These are phyloP conservation scores for Andrena fulva DNA, from an alignment of 2,888 invertebrate genomes.

Conservation along the genomic window DNA sequence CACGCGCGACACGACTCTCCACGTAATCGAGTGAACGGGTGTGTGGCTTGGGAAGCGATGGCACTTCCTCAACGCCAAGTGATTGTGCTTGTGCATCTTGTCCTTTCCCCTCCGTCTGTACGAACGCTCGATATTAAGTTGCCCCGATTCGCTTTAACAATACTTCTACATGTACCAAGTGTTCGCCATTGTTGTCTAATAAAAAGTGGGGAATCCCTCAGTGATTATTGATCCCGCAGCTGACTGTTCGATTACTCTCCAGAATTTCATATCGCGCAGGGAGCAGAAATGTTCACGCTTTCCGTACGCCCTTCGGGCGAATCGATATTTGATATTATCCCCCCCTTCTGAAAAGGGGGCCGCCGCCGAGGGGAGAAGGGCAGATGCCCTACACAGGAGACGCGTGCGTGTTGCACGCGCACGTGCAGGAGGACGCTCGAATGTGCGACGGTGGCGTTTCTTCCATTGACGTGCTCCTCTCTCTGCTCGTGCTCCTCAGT, in stretches of 20 bases:
- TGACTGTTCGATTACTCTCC: neutral
- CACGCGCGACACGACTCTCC: slow-evolving; percentile 22
- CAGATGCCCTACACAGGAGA: neutral
- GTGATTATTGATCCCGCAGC: neutral
- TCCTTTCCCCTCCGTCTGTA: slow-evolving; percentile 9
- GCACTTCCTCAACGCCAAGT: neutral
- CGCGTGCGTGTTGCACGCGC: slow-evolving; percentile 57
- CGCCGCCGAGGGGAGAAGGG: neutral
- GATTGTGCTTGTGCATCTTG: neutral
- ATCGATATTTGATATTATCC: slow-evolving; percentile 33
- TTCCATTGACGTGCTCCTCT: slow-evolving; percentile 64
- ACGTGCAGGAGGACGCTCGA: slow-evolving; percentile 49
- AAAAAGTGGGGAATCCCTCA: neutral
- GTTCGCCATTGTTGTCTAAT: neutral
- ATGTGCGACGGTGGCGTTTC: slow-evolving; percentile 50
- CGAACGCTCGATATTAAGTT: neutral
- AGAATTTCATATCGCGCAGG: neutral
- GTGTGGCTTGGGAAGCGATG: neutral
- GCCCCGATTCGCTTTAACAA: neutral
- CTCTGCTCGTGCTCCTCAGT: slow-evolving; percentile 46
- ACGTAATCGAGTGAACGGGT: slow-evolving; percentile 17
- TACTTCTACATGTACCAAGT: neutral
- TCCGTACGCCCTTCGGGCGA: neutral
- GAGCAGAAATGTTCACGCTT: neutral
- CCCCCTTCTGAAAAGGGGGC: slow-evolving; percentile 6